Percentiles rank a stretch among this genome's conserved stretches.
Evolutionary conservation across 1,140 invertebrate genomes (phyloP).

Genomic region (Hormaphis cornu): DNA sequence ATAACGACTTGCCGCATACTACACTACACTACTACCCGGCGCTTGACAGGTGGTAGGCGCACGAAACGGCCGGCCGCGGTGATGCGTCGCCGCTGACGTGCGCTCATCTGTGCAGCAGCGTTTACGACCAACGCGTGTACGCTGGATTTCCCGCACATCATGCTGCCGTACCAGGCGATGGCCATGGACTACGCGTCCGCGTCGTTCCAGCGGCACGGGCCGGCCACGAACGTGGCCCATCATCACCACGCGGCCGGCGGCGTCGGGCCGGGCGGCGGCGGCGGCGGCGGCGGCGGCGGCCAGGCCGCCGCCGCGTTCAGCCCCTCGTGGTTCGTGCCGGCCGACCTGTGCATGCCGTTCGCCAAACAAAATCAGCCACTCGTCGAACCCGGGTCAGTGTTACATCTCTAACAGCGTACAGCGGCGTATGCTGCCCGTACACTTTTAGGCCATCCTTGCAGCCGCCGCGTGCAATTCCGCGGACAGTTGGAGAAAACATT

Average conservation of each 20-base stretch:
- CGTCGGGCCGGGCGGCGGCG: slow-evolving; percentile 44
- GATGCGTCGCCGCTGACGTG: not conserved
- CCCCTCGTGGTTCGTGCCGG: slow-evolving; percentile 86
- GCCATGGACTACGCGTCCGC: slow-evolving; percentile 74
- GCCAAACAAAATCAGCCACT: slow-evolving; percentile 63
- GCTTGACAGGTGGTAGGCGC: not conserved
- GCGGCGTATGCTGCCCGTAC: too few species aligned
- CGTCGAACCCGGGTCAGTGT: slow-evolving; percentile 82
- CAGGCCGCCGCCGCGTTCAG: slow-evolving; percentile 57
- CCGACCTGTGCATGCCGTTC: slow-evolving; percentile 76
- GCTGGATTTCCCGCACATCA: slow-evolving; percentile 40
- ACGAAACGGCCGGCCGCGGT: not conserved
- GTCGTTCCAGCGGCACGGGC: slow-evolving; percentile 61
- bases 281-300: slow-evolving; percentile 41
- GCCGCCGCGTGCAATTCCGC: too few species aligned
- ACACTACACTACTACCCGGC: not conserved
- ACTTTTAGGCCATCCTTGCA: too few species aligned
- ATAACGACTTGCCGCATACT: not conserved
- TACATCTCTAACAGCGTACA: too few species aligned
- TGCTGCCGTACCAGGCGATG: slow-evolving; percentile 79
- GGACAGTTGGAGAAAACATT: too few species aligned
- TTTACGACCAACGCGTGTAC: not conserved
- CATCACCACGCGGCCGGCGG: slow-evolving; percentile 14
- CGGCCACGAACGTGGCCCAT: slow-evolving; percentile 43
- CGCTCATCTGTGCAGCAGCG: not conserved